Conservation (phyloP, 64 coral and sea anemone species). For the Montipora capricornis region DNA sequence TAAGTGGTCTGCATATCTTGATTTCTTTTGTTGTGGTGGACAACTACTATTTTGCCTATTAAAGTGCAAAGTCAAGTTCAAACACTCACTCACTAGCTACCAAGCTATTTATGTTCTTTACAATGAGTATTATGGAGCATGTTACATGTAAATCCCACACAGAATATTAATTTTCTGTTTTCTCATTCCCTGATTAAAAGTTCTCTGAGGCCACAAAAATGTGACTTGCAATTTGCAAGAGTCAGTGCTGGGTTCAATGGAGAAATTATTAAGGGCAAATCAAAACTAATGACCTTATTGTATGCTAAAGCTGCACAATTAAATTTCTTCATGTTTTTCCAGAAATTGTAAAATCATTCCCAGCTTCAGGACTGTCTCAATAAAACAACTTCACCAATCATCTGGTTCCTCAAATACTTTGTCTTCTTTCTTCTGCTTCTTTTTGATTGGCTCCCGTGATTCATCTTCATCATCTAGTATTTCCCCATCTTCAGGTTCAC, state of each 20-base stretch:
- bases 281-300: too few relatives aligned
- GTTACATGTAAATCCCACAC: too few relatives aligned
- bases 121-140: background rate
- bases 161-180: background rate
- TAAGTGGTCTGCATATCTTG: background rate
- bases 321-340: too few relatives aligned
- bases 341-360: too few relatives aligned
- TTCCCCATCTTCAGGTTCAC: conserved; percentile 92
- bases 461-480: conserved; percentile 88
- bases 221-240: too few relatives aligned
- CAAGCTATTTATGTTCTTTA: background rate
- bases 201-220: too few relatives aligned
- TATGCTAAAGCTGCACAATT: too few relatives aligned
- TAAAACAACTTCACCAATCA: conserved; percentile 58
- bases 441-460: conserved; percentile 71
- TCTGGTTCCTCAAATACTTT: conserved; percentile 89
- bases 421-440: conserved; percentile 78
- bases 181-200: too few relatives aligned
- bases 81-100: background rate
- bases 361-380: too few relatives aligned
- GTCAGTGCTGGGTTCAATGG: too few relatives aligned
- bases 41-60: background rate
- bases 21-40: background rate
- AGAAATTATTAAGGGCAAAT: too few relatives aligned
- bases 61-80: background rate